phyloP scores from a whole-genome alignment of 2,113 vertebrate genomes.

The Aplodontia rufa region DNA sequence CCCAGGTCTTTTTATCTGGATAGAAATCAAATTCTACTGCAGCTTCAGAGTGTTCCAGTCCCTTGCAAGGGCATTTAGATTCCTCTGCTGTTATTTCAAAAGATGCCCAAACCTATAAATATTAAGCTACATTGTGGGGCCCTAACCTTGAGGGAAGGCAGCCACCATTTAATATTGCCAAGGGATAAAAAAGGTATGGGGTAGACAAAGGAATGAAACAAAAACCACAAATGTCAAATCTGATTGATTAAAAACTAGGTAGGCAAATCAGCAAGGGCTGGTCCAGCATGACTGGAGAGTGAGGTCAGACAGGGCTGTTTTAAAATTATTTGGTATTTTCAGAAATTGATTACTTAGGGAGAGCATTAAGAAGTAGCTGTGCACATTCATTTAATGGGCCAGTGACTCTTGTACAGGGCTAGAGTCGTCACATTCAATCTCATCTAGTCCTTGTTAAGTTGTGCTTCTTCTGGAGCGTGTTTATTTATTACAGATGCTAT shows the following conservation, averaged over 20 bases:
- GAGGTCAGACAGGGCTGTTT: conserved; percentile 81
- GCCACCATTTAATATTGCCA: conserved; percentile 60
- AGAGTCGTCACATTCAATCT: conserved; percentile 84
- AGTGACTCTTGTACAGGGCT: conserved; percentile 83
- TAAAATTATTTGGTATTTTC: conserved; percentile 87
- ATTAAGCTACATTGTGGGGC: conserved; percentile 70
- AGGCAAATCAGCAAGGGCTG: conserved; percentile 79
- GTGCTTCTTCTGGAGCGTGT: conserved; percentile 82
- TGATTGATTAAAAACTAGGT: conserved; percentile 80
- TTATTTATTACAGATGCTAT: conserved; percentile 85
- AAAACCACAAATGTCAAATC: conserved; percentile 68
- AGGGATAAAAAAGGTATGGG: neutral
- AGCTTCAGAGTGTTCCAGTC: neutral
- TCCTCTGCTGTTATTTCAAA: conserved; percentile 43
- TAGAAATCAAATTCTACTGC: conserved; percentile 4
- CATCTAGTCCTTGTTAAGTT: conserved; percentile 84
- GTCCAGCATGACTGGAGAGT: conserved; percentile 69
- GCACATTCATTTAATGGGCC: conserved; percentile 88
- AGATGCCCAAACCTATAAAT: conserved; percentile 59
- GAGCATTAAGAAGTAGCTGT: conserved; percentile 84
- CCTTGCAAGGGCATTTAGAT: conserved; percentile 47
- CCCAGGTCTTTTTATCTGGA: conserved; percentile 2
- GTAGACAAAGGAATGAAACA: conserved; percentile 4
- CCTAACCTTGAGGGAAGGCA: conserved; percentile 56
- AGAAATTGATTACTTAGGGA: conserved; percentile 86